Evolutionary conservation across 2,113 vertebrate genomes (phyloP), one percentile per base, ranked within the genome.

Genomic region (Sitta europaea): DNA sequence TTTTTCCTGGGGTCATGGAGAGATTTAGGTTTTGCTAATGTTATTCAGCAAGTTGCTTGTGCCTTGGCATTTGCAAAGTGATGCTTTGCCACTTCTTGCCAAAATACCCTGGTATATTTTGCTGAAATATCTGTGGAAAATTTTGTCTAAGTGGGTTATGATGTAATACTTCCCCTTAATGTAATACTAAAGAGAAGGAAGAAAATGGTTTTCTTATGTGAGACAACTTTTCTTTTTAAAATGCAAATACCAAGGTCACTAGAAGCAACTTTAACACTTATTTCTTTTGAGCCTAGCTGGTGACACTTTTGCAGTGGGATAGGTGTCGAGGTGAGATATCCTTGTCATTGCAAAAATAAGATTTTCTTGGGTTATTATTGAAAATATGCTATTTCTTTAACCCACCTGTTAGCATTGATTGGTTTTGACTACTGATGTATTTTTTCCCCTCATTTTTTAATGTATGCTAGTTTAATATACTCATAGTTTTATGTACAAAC

Each of bases 191-290:
- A 31, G 36, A 61, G 67, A 45, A 43, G 4, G 11, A 84, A 67
- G 6, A 54, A 74, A 92, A 47, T 0, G 0, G 0, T 0, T 55
- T 58, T 86, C 6, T 78, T 48, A 43, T 24, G 28, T 40, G 31
- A 27, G 25, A 55, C 13, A 85, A 43, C 2, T 38, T 85, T 78
- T 75, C 23, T n/a, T 71, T 55, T 65, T 42, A 50, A 88, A 82
- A 82, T 70, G 36, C 3, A 91, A 82, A 55, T 57, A 40, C 4
- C 28, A 35, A 65, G 23, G 28, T 78, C 40, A 71, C 11, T 40
- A 45, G 14, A 66, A 25, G 20, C n/a, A 36, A 94, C 5, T 80
- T 90, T 79, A 76, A 33, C 57, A 45, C 62, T 73, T 73, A 53
- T 22, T 78, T 92, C 67, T 88, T 90, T 58, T 68, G 4, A 83